phyloP scores from a whole-genome alignment of 2,888 invertebrate species.

The Argyra leucocephala region DNA sequence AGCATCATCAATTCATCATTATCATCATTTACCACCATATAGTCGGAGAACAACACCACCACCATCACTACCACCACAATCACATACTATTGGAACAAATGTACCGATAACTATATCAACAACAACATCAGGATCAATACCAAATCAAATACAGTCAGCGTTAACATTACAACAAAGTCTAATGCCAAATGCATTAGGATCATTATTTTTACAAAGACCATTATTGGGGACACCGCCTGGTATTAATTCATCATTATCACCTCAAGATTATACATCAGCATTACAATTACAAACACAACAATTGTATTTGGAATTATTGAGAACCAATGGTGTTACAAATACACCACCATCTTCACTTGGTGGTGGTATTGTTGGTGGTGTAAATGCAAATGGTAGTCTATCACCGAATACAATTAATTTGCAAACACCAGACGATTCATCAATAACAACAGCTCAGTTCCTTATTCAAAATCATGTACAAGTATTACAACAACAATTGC shows the following conservation, averaged over 20 bases:
- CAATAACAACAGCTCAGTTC: constrained; percentile 52
- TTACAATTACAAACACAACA: constrained; percentile 42
- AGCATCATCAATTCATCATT: constrained; percentile 27
- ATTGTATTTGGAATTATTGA: constrained; percentile 39
- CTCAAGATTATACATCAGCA: constrained; percentile 38
- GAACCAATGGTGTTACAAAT: constrained; percentile 23
- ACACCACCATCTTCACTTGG: constrained; percentile 22
- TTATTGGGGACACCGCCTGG: constrained; percentile 23
- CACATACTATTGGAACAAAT: constrained; percentile 17
- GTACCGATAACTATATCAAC: constrained; percentile 13
- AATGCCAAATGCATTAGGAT: constrained; percentile 24
- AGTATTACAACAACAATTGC: constrained; percentile 72
- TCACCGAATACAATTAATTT: neutral
- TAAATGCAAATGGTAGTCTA: neutral
- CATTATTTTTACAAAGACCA: constrained; percentile 30
- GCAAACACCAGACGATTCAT: constrained; percentile 36
- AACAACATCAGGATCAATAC: neutral
- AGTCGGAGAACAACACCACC: constrained; percentile 21
- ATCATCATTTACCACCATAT: constrained; percentile 17
- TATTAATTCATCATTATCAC: constrained; percentile 26
- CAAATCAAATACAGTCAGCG: constrained; percentile 21
- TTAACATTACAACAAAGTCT: constrained; percentile 23
- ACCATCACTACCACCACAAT: constrained; percentile 22
- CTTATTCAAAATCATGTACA: constrained; percentile 66
- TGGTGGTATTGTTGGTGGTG: constrained; percentile 33